These are phyloP conservation scores for Aproaerema taeniolella DNA, from an alignment of 2,888 invertebrate species.

Conservation along the genomic window DNA sequence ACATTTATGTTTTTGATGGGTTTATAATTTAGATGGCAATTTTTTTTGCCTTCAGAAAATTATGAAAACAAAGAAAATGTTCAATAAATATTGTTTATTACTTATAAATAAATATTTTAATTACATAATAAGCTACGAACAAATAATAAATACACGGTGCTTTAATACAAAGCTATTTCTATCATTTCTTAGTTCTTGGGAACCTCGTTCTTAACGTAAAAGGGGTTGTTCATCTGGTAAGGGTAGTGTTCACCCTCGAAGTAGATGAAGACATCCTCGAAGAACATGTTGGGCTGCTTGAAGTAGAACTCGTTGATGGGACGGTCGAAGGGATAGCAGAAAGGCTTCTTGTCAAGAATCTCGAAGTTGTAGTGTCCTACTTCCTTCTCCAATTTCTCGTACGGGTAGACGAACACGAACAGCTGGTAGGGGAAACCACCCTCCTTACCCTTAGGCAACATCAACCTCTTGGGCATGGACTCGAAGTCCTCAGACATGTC, in stretches of 20 bases:
- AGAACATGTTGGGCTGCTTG: conserved; percentile 77
- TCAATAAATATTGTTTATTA: no score
- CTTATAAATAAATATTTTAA: no score
- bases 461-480: conserved; percentile 81
- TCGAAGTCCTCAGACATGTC: conserved; percentile 74
- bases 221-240: conserved; percentile 11
- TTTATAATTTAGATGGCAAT: no score
- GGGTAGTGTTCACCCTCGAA: conserved; percentile 30
- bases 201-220: conserved; percentile 13
- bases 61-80: no score
- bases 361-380: conserved; percentile 36
- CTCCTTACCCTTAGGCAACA: conserved; percentile 83
- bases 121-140: no score
- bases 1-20: no score
- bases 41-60: no score
- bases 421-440: conserved; percentile 82
- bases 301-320: conserved; percentile 60
- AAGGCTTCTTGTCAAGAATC: conserved; percentile 66
- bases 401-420: conserved; percentile 79
- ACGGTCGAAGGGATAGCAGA: conserved; percentile 79
- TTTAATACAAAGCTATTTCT: conserved; percentile 8
- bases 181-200: conserved; percentile 16
- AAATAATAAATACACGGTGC: no score
- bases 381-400: conserved; percentile 52
- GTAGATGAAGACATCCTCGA: conserved; percentile 76